A percentile compares a stretch with the other conserved stretches of the same genome.
Evolutionary conservation across 2,113 vertebrate species (phyloP).

Genomic region (Dendrocopos noguchii): DNA sequence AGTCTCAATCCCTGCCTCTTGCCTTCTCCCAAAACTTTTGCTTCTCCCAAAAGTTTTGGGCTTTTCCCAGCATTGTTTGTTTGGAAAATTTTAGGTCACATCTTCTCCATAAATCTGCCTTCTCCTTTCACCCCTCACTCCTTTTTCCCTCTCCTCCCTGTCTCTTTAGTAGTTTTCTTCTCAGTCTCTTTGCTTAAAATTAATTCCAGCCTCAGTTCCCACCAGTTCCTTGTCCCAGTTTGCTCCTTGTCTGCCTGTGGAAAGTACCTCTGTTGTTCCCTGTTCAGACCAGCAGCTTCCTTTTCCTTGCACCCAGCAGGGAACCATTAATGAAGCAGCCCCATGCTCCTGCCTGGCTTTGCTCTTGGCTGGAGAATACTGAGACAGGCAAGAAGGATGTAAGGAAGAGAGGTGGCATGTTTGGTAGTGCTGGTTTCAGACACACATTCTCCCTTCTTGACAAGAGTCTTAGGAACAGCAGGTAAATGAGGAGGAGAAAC

Average conservation of each 20-base stretch:
- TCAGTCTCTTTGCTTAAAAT: neutral
- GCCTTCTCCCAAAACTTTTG: neutral
- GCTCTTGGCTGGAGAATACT: neutral
- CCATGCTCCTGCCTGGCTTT: neutral
- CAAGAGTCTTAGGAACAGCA: neutral
- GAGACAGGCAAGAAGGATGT: neutral
- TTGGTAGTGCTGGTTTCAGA: neutral
- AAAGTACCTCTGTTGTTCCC: neutral
- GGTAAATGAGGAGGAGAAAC: accelerated
- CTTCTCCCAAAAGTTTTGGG: neutral
- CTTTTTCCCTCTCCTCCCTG: neutral
- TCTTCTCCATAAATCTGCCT: neutral
- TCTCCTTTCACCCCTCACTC: neutral
- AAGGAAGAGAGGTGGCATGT: neutral
- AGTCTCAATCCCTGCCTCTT: neutral
- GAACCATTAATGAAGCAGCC: neutral
- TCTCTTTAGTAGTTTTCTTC: neutral
- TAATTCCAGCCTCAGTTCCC: neutral
- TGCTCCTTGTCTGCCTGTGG: neutral
- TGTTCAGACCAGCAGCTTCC: accelerated
- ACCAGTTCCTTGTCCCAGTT: neutral
- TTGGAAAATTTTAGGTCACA: neutral
- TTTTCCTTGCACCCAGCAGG: neutral
- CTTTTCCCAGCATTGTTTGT: neutral
- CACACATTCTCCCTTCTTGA: neutral